Base-by-base conservation (phyloP, 2,888 invertebrate species). In the Cyrtodaria siliqua region DNA sequence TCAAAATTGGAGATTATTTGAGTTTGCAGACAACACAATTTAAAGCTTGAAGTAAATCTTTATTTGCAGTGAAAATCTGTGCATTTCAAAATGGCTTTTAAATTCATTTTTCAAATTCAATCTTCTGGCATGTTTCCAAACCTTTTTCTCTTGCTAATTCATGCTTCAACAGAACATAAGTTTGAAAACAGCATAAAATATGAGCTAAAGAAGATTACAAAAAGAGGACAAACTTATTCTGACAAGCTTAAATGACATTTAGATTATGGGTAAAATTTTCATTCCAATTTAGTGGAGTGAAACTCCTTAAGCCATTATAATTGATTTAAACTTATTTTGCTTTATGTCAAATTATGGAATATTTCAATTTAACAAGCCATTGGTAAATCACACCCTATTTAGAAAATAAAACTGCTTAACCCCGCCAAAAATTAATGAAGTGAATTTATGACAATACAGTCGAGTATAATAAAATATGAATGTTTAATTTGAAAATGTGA, bases 11-110 rank as follows among this genome's bases (percentile, higher is more conserved):
- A 61, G 76, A 66, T 75, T 75, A 64, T 53, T 55, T 50, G 44
- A 70, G 69, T 56, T 72, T 72, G 62, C 74, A 62, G 59, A 68
- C 68, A 74, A 57, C 74, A 74, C 74, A 70, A 64, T 64, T 60
- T 64, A 59, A 75, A 75, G 69, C 69, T 60, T 64, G 29, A 47
- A 50, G 24, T 53, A 64, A 67, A 73, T 69, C 56, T 62, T 52
- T 78, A 72, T 73, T 72, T 77, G 63, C 67, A 50, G 49, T 63
- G 47, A 52, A 62, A 66, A 68, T 77, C 57, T 52, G 40, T 60
- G 60, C 47, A 52, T 57, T 89, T 89, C 87, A 38, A 26, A 64
- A 66, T 38, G 66, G 18, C 47, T 26, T 44, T 12, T 20, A 56
- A 64, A 56, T 56, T 64, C 56, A 23, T 47, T 66, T 63, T 64